These are phyloP conservation scores for Theristus sp. DNA, from an alignment of 2,888 invertebrate genomes.

Conservation along the genomic window DNA sequence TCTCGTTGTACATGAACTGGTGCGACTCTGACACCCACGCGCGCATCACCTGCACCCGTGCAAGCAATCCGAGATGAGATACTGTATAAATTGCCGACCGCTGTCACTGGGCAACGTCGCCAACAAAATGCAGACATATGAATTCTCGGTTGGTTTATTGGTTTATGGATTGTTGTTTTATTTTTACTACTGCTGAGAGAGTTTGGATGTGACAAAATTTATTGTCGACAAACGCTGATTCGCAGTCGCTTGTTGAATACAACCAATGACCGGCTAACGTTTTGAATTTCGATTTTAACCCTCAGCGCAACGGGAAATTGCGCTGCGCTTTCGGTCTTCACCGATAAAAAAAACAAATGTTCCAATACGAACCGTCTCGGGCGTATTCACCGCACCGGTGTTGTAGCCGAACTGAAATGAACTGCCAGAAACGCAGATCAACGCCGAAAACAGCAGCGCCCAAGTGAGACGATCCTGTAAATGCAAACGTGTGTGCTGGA, in stretches of 20 bases:
- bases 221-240: not conserved
- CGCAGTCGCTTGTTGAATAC: not conserved
- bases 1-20: constrained; percentile 11
- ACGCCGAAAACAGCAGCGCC: constrained; percentile 50
- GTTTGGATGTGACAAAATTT: too few relatives aligned
- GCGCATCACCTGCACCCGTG: constrained; percentile 16
- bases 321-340: too few relatives aligned
- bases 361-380: constrained; percentile 43
- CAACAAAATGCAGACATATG: too few relatives aligned
- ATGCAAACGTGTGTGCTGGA: too few relatives aligned
- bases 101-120: too few relatives aligned
- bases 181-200: too few relatives aligned
- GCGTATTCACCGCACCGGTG: constrained; percentile 73
- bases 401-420: constrained; percentile 87
- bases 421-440: constrained; percentile 67
- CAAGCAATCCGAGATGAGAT: not conserved
- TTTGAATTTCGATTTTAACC: not conserved
- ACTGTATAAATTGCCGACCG: too few relatives aligned
- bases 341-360: too few relatives aligned
- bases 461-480: too few relatives aligned
- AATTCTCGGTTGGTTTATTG: too few relatives aligned
- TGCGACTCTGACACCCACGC: constrained; percentile 20
- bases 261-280: not conserved
- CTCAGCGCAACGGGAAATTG: too few relatives aligned
- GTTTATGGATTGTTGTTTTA: too few relatives aligned